Evolutionary conservation across 2,797 vertebrate species (phyloP), one percentile per base, ranked within the genome.

Genomic region (Falco cherrug): DNA sequence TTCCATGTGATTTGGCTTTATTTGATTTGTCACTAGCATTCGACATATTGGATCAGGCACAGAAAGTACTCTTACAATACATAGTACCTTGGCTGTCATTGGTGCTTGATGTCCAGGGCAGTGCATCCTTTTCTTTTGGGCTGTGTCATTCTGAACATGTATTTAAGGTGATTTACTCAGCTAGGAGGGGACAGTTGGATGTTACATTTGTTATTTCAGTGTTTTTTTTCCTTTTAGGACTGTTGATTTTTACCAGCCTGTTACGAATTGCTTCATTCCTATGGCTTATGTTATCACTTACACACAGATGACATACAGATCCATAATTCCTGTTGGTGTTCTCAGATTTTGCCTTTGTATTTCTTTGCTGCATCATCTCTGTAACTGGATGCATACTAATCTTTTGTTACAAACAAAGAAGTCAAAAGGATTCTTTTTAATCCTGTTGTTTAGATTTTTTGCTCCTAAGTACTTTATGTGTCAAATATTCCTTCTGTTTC

Each of bases 401-500:
- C 81, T 95, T 87, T 85, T 81, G 57, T 92, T 91, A 24, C 65
- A 89, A 80, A 96, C 84, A 95, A 94, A 92, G 84, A 81, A 92
- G 76, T 75, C 4, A 6, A 78, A 94, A 85, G 73, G 81, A 92
- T 96, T 93, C 47, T 61, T 91, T 90, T 65, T 91, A 95, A 95
- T 96, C 95, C 90, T 78, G 59, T 92, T 95, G 61, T 85, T 78
- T 43, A 80, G 1, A 4, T 37, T 70, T 88, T 84, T 84, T 65
- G 29, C 48, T 81, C 13, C 0, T 37, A 65, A 82, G 64, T 89
- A 41, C 29, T 67, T 54, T 16, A n/a, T 37, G 68, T 78, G 70
- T 91, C 57, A 85, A 85, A 85, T 81, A 51, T 2, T 68, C 29
- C 41, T 73, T 69, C 39, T 89, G 28, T 85, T 84, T 65, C 29